Conservation (phyloP, 2,113 vertebrate species). For the Ovis canadensis region DNA sequence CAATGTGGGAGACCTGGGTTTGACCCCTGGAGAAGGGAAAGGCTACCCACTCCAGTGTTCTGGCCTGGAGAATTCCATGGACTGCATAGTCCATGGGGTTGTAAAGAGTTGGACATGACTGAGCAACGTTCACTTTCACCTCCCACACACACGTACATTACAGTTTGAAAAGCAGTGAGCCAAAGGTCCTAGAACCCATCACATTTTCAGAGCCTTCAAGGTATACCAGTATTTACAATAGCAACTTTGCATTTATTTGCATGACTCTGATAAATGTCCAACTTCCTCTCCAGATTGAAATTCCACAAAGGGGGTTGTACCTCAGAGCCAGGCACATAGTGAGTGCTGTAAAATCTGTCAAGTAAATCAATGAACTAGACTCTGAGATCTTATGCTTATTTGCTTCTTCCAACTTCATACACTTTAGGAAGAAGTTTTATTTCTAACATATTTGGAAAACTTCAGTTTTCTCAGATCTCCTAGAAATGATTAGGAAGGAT, state of each 20-base stretch:
- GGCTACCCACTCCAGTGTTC: not conserved
- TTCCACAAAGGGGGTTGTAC: not conserved
- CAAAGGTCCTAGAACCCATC: not conserved
- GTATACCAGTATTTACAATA: not conserved
- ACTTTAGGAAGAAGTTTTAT: not conserved
- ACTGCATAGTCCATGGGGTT: not conserved
- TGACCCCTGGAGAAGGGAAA: not conserved
- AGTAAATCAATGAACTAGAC: not conserved
- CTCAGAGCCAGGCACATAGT: not conserved
- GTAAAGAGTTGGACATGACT: not conserved
- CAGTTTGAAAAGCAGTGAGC: not conserved
- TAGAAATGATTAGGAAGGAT: not conserved
- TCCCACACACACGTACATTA: not conserved
- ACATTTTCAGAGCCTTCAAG: not conserved
- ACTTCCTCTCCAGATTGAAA: not conserved
- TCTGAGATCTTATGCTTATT: not conserved
- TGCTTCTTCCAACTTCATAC: not conserved
- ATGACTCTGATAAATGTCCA: not conserved
- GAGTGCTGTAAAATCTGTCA: not conserved
- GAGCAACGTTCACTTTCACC: not conserved
- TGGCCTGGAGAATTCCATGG: not conserved
- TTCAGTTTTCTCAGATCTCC: not conserved
- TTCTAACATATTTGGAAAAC: not conserved
- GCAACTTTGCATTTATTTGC: not conserved
- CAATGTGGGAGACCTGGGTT: not conserved